Evolutionary conservation across 1,140 invertebrate species (phyloP).

Genomic region (Potamilus streckersoni): DNA sequence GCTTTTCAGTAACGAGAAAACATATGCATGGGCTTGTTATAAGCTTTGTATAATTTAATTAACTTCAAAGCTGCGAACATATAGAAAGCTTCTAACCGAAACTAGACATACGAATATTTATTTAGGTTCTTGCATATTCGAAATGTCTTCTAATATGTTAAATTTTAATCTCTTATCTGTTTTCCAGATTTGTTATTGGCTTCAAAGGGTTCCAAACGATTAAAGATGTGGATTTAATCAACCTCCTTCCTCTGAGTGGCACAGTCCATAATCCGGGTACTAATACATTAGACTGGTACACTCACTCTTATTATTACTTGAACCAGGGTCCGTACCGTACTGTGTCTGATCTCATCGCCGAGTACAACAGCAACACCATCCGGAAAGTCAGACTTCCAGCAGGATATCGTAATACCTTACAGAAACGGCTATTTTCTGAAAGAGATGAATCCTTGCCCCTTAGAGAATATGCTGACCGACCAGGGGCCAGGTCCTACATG

Average conservation of each 20-base stretch:
- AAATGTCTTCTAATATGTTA: too few species aligned
- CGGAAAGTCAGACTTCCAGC: conserved; percentile 25
- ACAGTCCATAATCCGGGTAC: conserved; percentile 39
- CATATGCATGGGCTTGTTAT: too few species aligned
- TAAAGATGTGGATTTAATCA: conserved; percentile 38
- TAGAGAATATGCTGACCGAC: conserved; percentile 19
- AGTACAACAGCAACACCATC: conserved; percentile 32
- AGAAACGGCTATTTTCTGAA: conserved; percentile 20
- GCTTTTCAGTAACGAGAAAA: too few species aligned
- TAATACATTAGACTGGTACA: conserved; percentile 28
- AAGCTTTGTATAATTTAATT: too few species aligned
- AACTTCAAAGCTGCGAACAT: too few species aligned
- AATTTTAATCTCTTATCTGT: too few species aligned
- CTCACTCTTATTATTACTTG: conserved; percentile 39
- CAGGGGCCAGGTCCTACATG: conserved; percentile 37
- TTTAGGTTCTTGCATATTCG: too few species aligned
- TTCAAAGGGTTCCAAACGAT: too few species aligned
- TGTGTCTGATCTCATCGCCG: conserved; percentile 30
- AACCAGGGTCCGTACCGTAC: conserved; percentile 34
- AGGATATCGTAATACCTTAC: conserved; percentile 22
- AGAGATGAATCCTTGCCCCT: conserved; percentile 20
- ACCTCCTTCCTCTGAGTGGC: conserved; percentile 37
- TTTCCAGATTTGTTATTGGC: too few species aligned
- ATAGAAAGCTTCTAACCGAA: too few species aligned
- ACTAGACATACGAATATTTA: too few species aligned